Conservation (phyloP, 2,888 invertebrate species). For the Drosophila ustulata region DNA sequence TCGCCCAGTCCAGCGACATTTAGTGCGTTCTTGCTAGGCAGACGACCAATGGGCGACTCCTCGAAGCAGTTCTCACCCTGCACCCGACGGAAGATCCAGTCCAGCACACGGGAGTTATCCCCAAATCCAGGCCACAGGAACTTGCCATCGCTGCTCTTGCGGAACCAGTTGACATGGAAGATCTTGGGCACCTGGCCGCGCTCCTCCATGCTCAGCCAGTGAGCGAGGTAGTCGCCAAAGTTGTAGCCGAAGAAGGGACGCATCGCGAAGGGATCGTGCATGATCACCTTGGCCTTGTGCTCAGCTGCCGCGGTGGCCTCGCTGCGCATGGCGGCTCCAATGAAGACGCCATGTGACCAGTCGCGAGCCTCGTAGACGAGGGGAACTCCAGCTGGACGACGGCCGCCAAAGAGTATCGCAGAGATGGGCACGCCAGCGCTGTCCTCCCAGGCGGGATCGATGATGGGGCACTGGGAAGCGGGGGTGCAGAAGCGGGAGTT, state of each 20-base stretch:
- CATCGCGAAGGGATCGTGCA: constrained; percentile 99
- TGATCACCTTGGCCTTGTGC: constrained; percentile 94
- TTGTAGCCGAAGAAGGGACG: constrained; percentile 99
- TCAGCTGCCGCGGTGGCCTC: constrained; percentile 99
- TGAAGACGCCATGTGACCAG: constrained; percentile 98
- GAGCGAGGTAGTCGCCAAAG: constrained; percentile 96
- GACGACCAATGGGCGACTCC: constrained; percentile 91
- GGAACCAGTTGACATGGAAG: constrained; percentile 99
- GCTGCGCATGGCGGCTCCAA: constrained; percentile 97
- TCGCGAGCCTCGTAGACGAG: constrained; percentile 95
- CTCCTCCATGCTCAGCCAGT: constrained; percentile 96
- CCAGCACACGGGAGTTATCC: constrained; percentile 97
- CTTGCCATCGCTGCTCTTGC: constrained; percentile 92
- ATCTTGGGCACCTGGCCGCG: constrained; percentile 93
- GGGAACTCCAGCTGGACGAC: constrained; percentile 97
- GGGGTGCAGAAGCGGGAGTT: constrained; percentile 99
- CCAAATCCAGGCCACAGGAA: constrained; percentile 99
- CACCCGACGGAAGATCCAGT: constrained; percentile 96
- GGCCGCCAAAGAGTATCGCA: constrained; percentile 98
- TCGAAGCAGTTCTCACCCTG: constrained; percentile 90
- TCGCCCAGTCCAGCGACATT: constrained; percentile 89
- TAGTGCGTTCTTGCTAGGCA: constrained; percentile 88
- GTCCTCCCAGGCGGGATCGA: constrained; percentile 96
- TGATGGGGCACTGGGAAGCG: constrained; percentile 97
- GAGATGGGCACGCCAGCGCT: constrained; percentile 97